phyloP scores from a whole-genome alignment of 2,888 invertebrate genomes.

The Cheilosia pagana region DNA sequence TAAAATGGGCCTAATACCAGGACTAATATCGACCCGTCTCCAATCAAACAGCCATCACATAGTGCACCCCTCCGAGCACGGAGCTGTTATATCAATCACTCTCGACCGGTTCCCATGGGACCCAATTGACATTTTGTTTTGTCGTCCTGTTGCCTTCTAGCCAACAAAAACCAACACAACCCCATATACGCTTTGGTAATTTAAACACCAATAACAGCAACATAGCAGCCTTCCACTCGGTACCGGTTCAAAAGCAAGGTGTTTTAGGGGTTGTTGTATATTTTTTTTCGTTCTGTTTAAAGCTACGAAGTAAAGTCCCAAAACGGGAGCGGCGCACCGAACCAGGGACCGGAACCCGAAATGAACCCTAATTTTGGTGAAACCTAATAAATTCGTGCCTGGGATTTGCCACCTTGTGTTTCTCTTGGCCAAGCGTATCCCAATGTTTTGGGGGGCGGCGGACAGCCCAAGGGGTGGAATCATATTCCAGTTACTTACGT shows the following conservation, averaged over 20 bases:
- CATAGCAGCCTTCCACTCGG: neutral
- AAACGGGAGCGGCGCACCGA: conserved; percentile 10
- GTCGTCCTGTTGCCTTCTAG: conserved; percentile 42
- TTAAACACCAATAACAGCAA: conserved; percentile 40
- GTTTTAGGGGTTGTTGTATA: conserved; percentile 8
- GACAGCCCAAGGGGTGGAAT: neutral
- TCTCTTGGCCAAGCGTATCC: conserved; percentile 25
- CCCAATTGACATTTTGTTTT: conserved; percentile 57
- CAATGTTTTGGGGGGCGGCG: neutral
- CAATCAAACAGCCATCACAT: conserved; percentile 48
- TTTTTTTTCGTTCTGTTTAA: conserved; percentile 9
- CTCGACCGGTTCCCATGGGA: conserved; percentile 46
- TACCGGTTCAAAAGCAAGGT: neutral
- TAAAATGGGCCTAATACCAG: conserved; percentile 32
- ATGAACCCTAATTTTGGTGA: conserved; percentile 62
- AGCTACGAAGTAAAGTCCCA: conserved; percentile 20
- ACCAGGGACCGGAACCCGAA: conserved; percentile 39
- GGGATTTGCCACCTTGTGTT: conserved; percentile 49
- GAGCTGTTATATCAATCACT: conserved; percentile 62
- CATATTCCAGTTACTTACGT: conserved; percentile 9
- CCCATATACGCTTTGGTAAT: conserved; percentile 11
- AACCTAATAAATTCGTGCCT: conserved; percentile 61
- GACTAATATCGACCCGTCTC: conserved; percentile 36
- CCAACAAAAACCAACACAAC: conserved; percentile 27
- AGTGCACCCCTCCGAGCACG: conserved; percentile 1